These are phyloP conservation scores for Eupithecia tripunctaria DNA, from an alignment of 2,888 invertebrate genomes.

Conservation along the genomic window DNA sequence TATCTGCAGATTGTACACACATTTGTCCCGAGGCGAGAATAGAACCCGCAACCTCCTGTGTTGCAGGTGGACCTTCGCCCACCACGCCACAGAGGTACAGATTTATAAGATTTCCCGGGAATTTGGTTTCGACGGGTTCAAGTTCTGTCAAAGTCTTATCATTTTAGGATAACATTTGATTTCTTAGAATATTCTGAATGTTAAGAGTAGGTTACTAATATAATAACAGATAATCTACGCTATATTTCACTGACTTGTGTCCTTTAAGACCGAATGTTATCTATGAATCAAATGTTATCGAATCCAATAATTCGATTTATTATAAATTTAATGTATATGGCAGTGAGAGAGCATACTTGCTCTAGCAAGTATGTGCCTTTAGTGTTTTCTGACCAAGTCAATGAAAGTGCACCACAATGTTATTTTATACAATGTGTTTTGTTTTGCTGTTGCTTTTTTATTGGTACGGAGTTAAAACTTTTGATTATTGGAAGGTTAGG, in stretches of 20 bases:
- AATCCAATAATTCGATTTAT: not conserved
- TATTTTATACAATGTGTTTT: not conserved
- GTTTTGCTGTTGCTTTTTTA: conserved; percentile 6
- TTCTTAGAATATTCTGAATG: not conserved
- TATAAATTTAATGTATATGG: not conserved
- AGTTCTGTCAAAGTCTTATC: no score
- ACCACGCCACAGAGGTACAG: no score
- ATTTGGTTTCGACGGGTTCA: no score
- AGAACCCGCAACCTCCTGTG: no score
- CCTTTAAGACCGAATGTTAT: not conserved
- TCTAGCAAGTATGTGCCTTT: not conserved
- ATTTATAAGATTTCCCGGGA: no score
- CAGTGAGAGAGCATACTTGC: not conserved
- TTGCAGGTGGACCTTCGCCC: no score
- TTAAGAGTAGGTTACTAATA: not conserved
- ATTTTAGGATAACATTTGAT: no score
- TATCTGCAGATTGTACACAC: no score
- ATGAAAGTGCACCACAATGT: not conserved
- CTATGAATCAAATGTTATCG: not conserved
- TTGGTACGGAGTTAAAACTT: conserved; percentile 43
- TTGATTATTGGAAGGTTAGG: conserved; percentile 56
- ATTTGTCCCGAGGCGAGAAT: no score
- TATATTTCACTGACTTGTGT: not conserved
- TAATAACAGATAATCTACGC: not conserved
- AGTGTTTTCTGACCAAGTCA: not conserved